Conservation (phyloP, 2,113 vertebrate genomes). For the Halichoerus grypus region DNA sequence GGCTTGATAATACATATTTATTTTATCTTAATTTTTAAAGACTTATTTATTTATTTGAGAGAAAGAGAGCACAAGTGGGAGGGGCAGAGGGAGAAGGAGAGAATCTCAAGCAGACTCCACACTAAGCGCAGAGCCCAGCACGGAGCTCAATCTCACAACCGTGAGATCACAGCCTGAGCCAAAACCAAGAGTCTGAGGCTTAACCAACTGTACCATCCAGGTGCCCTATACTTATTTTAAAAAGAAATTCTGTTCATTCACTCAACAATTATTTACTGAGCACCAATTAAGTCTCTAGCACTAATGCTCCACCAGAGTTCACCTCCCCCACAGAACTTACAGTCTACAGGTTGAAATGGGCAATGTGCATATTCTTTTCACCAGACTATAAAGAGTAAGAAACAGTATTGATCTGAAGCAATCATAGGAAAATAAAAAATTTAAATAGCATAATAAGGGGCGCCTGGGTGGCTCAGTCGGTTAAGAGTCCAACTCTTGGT, state of each 20-base stretch:
- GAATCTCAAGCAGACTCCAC: neutral
- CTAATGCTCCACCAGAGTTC: neutral
- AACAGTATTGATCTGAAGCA: neutral
- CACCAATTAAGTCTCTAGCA: neutral
- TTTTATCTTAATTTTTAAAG: neutral
- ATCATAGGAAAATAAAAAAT: conserved; percentile 41
- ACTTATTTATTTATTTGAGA: neutral
- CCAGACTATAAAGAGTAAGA: neutral
- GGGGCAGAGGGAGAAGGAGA: neutral
- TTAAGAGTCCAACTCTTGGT: neutral
- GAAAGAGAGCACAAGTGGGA: neutral
- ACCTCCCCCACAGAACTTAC: neutral
- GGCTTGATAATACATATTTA: neutral
- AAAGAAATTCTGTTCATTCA: conserved; percentile 32
- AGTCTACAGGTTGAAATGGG: neutral
- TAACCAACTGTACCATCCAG: neutral
- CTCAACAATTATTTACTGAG: neutral
- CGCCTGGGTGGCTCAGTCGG: neutral
- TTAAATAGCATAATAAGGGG: conserved; percentile 25
- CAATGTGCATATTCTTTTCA: neutral
- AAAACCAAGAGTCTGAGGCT: neutral
- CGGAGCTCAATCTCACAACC: neutral
- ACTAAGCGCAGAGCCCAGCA: neutral
- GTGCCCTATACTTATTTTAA: neutral
- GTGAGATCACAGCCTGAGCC: neutral